Evolutionary conservation across 2,888 invertebrate genomes (phyloP).

Genomic region (Liopterus haemorrhoidalis): DNA sequence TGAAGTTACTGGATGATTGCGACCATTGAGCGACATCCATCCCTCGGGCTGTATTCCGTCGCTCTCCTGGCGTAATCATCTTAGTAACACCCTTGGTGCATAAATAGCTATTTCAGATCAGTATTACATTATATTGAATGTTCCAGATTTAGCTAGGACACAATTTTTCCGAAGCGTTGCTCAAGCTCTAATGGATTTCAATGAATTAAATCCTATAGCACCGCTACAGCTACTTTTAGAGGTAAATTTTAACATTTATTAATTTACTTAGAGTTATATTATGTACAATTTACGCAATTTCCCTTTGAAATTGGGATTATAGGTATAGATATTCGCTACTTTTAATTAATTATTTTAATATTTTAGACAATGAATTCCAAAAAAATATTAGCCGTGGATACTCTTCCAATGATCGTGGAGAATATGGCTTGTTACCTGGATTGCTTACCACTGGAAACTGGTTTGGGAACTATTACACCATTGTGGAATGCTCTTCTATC

Average conservation of each 20-base stretch:
- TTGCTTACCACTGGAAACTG: conserved; percentile 78
- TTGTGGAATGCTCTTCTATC: conserved; percentile 77
- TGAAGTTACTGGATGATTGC: too few species aligned
- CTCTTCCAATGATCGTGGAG: conserved; percentile 71
- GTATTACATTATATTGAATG: conserved; percentile 11
- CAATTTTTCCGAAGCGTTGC: conserved; percentile 93
- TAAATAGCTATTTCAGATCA: too few species aligned
- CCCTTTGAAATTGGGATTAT: conserved; percentile 8
- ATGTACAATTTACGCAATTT: neutral
- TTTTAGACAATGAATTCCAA: conserved; percentile 66
- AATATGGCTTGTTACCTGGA: conserved; percentile 93
- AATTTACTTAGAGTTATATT: conserved; percentile 7
- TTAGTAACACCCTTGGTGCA: too few species aligned
- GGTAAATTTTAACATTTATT: conserved; percentile 44
- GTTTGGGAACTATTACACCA: conserved; percentile 59
- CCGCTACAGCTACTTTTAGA: conserved; percentile 88
- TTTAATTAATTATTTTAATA: conserved; percentile 19
- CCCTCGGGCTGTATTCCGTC: too few species aligned
- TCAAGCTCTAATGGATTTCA: conserved; percentile 89
- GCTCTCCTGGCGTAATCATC: too few species aligned
- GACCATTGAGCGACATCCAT: too few species aligned
- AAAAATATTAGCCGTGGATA: conserved; percentile 65
- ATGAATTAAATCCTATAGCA: conserved; percentile 89
- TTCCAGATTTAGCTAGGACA: conserved; percentile 61
- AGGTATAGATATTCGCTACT: conserved; percentile 12